Base-by-base conservation (phyloP, 1,140 invertebrate genomes). In the Cyclina sinensis region DNA sequence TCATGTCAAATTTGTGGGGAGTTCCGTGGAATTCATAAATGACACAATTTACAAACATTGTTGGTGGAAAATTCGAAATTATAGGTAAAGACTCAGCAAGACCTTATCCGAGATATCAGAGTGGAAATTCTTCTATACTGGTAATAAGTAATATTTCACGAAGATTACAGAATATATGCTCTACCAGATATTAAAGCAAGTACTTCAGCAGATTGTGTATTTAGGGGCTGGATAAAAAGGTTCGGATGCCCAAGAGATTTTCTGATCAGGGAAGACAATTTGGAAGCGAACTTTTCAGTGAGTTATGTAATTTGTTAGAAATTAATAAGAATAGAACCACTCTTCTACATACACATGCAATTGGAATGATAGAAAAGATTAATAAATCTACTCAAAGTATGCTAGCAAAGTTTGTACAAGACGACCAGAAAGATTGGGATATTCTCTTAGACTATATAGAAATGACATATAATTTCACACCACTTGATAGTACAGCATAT, bases 251-350 rank as follows among this genome's bases (percentile, higher is more conserved):
- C 78, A 12, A 16, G 46, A 32, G 78, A 30, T 32, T 30, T 59
- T 81, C 78, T 12, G 78, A 81, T 62, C 78, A 81, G 39, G 78
- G 78, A 30, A 62, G 78, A 39, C 78, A 81, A 81, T 57, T 81
- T 46, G 43, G 43, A 46, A 46, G 43, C 43, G 43, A 48, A 57
- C 11, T 81, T 21, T 54, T 81, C 30, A 11, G 78, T 57, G 78
- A 81, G 35, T 16, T 81, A 51, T 59, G 78, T 59, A 27, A 81
- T 57, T 16, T 81, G 21, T 30, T 81, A 9, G 48, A 54, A 30
- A 81, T 81, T 14, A 81, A 46, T 16, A 46, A 46, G 43, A 9
- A 24, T 16, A 81, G 78, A 81, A 81, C 78, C 30, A 81, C 78
- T 16, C 54, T 51, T 32, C 24, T 81, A 5, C 78, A 81, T 57